Evolutionary conservation across 1,140 invertebrate genomes (phyloP).

Genomic region (Ostrea edulis): DNA sequence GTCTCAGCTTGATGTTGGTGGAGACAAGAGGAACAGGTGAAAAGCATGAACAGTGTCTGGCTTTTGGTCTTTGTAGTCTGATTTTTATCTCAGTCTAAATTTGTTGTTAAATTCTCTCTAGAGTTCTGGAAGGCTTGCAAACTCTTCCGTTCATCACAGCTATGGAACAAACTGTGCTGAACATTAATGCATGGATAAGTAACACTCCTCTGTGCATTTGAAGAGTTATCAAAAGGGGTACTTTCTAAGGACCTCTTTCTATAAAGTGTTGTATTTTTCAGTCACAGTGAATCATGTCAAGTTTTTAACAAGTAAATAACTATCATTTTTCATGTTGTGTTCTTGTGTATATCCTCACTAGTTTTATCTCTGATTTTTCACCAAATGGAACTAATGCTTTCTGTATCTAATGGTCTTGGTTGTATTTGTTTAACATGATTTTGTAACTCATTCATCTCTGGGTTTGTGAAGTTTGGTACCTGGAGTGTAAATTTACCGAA

Average conservation of each 20-base stretch:
- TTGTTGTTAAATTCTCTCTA: slow-evolving; percentile 26
- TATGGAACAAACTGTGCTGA: background rate
- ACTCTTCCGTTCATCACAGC: background rate
- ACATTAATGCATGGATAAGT: slow-evolving; percentile 9
- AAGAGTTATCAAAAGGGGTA: background rate
- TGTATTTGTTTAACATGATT: background rate
- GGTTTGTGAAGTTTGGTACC: slow-evolving; percentile 16
- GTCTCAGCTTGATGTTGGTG: background rate
- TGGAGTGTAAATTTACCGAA: background rate
- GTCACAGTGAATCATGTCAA: background rate
- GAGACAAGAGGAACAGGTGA: slow-evolving; percentile 35
- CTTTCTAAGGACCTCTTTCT: background rate
- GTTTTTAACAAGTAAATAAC: background rate
- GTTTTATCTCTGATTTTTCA: background rate
- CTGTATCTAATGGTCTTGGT: background rate
- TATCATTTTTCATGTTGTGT: background rate
- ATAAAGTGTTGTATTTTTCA: background rate
- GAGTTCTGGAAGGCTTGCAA: slow-evolving; percentile 26
- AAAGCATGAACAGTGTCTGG: slow-evolving; percentile 20
- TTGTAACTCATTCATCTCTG: background rate
- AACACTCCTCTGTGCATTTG: background rate
- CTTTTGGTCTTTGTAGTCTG: slow-evolving; percentile 14
- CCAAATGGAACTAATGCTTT: slow-evolving; percentile 13
- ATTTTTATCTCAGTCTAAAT: background rate
- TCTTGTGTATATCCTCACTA: background rate